These are phyloP conservation scores for Charina bottae DNA, from an alignment of 2,113 vertebrate species.

Conservation along the genomic window DNA sequence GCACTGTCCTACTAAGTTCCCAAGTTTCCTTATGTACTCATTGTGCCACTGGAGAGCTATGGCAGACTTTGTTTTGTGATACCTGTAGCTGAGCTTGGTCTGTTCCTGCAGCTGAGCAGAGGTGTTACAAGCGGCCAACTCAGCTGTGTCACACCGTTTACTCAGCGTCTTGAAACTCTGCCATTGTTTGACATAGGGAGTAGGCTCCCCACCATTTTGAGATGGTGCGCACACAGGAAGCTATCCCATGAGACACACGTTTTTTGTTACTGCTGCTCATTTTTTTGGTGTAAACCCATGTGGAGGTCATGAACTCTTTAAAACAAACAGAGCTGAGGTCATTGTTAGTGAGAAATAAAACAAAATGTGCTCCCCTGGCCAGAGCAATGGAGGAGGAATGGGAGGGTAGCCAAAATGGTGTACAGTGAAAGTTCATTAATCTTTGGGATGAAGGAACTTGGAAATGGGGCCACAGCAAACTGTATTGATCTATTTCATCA, in stretches of 20 bases:
- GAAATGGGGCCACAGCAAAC: slow-evolving; percentile 14
- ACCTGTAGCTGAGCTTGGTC: neutral
- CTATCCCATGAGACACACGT: slow-evolving; percentile 19
- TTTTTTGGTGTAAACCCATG: slow-evolving; percentile 52
- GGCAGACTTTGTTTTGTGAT: neutral
- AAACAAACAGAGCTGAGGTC: slow-evolving; percentile 74
- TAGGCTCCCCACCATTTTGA: slow-evolving; percentile 20
- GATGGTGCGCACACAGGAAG: neutral
- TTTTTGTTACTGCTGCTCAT: slow-evolving; percentile 11
- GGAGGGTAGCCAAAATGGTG: slow-evolving; percentile 37
- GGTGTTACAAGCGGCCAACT: neutral
- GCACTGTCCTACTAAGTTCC: neutral
- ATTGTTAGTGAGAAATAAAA: slow-evolving; percentile 61
- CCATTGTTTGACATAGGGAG: slow-evolving; percentile 24
- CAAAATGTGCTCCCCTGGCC: slow-evolving; percentile 45
- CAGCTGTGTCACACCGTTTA: neutral
- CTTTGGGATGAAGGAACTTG: slow-evolving; percentile 40
- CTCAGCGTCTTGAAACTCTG: neutral
- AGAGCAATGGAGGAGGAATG: slow-evolving; percentile 40
- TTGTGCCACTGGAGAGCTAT: neutral
- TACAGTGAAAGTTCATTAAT: slow-evolving; percentile 58
- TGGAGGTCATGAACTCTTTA: slow-evolving; percentile 75
- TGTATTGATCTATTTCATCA: neutral
- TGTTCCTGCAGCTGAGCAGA: neutral
- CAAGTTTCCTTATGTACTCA: neutral